These are phyloP conservation scores for Amaurobius ferox DNA, from an alignment of 2,888 invertebrate species.

Conservation along the genomic window DNA sequence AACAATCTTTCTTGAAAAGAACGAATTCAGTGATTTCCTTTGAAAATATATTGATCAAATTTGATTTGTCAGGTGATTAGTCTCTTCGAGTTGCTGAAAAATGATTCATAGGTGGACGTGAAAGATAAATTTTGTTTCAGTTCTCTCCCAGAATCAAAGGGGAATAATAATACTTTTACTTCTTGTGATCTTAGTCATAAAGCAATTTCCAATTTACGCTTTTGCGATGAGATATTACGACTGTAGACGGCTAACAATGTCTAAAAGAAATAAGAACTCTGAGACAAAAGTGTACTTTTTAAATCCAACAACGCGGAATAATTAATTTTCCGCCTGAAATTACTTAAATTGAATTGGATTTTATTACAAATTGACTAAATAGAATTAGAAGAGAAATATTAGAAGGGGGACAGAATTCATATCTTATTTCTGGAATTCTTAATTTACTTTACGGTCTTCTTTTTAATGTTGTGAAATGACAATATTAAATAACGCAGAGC, in stretches of 20 bases:
- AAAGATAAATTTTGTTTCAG: too few species aligned
- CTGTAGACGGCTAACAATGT: neutral
- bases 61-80: too few species aligned
- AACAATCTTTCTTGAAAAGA: too few species aligned
- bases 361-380: constrained; percentile 43
- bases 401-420: neutral
- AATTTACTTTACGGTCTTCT: constrained; percentile 13
- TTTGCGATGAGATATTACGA: neutral
- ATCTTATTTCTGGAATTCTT: neutral
- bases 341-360: constrained; percentile 29
- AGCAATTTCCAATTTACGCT: constrained; percentile 37
- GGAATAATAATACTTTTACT: too few species aligned
- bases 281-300: neutral
- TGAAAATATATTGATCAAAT: too few species aligned
- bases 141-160: neutral
- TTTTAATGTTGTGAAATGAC: neutral
- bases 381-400: constrained; percentile 10
- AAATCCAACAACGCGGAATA: constrained; percentile 34
- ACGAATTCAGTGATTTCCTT: too few species aligned
- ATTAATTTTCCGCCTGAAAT: constrained; percentile 32
- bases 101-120: too few species aligned
- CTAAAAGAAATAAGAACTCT: neutral
- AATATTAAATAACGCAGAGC: neutral
- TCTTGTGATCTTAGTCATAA: neutral
- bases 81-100: too few species aligned